phyloP scores from a whole-genome alignment of 2,797 vertebrate genomes.

The Coregonus sp. region DNA sequence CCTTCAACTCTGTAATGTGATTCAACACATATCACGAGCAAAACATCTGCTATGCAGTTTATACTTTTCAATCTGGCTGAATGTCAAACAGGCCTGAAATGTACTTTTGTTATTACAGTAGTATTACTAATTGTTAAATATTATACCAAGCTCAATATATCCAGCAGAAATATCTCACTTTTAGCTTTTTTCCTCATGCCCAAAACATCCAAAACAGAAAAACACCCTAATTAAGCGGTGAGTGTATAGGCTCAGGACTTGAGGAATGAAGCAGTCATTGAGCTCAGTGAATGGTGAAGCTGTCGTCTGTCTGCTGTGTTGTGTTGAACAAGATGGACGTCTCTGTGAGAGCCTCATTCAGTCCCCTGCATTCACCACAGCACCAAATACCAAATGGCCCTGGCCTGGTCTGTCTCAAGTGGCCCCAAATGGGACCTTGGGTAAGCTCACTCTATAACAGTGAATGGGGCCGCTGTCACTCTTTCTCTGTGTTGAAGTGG shows the following conservation, averaged over 20 bases:
- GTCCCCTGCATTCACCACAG: conserved; percentile 38
- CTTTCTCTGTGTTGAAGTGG: background rate
- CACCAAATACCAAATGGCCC: conserved; percentile 18
- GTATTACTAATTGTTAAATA: conserved; percentile 38
- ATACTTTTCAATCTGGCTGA: conserved; percentile 37
- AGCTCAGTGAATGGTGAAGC: conserved; percentile 20
- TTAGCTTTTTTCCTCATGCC: too few species aligned
- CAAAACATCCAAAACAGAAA: background rate
- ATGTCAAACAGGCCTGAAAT: conserved; percentile 29
- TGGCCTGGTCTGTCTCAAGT: conserved; percentile 51
- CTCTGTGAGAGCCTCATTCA: conserved; percentile 27
- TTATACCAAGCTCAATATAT: background rate
- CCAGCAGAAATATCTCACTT: too few species aligned
- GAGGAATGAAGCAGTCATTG: conserved; percentile 1
- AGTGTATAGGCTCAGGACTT: conserved; percentile 3
- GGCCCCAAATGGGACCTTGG: conserved; percentile 56
- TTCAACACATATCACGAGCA: conserved; percentile 41
- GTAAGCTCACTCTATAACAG: conserved; percentile 23
- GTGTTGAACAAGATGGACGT: background rate
- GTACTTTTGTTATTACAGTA: conserved; percentile 39
- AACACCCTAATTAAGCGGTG: conserved; percentile 7
- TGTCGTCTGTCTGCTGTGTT: conserved; percentile 1
- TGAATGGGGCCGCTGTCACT: conserved; percentile 6
- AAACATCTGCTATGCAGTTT: conserved; percentile 56
- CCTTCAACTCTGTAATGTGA: conserved; percentile 15